These are phyloP conservation scores for Leptopilina clavipes DNA, from an alignment of 1,140 invertebrate species.

Conservation along the genomic window DNA sequence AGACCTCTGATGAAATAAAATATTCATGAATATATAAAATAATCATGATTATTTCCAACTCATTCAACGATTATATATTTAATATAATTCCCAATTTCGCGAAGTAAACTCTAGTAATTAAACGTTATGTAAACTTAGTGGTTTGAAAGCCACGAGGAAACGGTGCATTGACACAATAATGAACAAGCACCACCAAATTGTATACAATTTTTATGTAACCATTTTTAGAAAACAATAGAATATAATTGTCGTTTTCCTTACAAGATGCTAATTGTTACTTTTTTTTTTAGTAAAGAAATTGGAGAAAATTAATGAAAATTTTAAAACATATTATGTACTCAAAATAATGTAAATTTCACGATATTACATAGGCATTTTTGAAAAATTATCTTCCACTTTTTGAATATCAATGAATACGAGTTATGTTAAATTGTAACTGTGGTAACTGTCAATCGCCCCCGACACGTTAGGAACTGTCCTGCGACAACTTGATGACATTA, in stretches of 20 bases:
- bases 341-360: too few relatives aligned
- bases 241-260: background rate
- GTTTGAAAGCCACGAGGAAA: background rate
- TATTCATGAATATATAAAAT: too few relatives aligned
- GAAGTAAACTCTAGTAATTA: background rate
- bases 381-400: background rate
- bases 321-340: too few relatives aligned
- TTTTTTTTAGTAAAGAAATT: too few relatives aligned
- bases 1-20: background rate
- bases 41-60: too few relatives aligned
- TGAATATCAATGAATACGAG: background rate
- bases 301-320: too few relatives aligned
- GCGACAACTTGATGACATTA: background rate
- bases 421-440: background rate
- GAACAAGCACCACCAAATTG: background rate
- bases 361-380: background rate
- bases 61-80: too few relatives aligned
- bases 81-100: too few relatives aligned
- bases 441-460: slow-evolving; percentile 1
- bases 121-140: background rate
- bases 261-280: too few relatives aligned
- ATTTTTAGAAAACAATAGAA: background rate
- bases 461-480: background rate
- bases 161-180: background rate
- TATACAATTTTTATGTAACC: background rate